phyloP scores from a whole-genome alignment of 1,140 invertebrate species.

The Whitmania pigra region DNA sequence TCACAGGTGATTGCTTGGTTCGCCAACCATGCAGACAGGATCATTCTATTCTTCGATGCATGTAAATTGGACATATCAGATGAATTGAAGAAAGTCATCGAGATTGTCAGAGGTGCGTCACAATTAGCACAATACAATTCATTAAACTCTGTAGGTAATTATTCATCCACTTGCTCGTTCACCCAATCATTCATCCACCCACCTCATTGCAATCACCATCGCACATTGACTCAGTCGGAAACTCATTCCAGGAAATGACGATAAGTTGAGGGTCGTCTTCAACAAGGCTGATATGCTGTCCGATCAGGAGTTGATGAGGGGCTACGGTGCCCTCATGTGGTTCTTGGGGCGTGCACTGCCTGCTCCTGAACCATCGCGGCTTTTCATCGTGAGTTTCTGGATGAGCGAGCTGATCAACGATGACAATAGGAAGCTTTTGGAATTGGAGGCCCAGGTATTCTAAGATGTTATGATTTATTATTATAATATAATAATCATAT shows the following conservation, averaged over 20 bases:
- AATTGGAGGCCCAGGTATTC: conserved; percentile 69
- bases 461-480: background rate
- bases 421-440: conserved; percentile 62
- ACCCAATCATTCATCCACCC: background rate
- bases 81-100: conserved; percentile 22
- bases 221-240: too few relatives aligned
- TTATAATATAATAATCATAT: background rate
- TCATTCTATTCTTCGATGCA: conserved; percentile 23
- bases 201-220: background rate
- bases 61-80: conserved; percentile 24
- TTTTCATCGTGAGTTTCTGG: conserved; percentile 97
- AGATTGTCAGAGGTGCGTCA: conserved; percentile 16
- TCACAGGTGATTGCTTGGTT: conserved; percentile 19
- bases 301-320: conserved; percentile 93
- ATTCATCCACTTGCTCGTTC: conserved; percentile 7
- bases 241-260: background rate
- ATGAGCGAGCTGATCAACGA: conserved; percentile 82
- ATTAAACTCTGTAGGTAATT: background rate
- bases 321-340: conserved; percentile 98
- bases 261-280: conserved; percentile 76
- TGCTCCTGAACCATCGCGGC: conserved; percentile 92
- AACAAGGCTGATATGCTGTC: conserved; percentile 98
- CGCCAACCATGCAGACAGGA: conserved; percentile 19
- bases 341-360: conserved; percentile 68
- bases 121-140: background rate